Evolutionary conservation across 1,140 invertebrate genomes (phyloP).

Genomic region (Brachionus sp.): DNA sequence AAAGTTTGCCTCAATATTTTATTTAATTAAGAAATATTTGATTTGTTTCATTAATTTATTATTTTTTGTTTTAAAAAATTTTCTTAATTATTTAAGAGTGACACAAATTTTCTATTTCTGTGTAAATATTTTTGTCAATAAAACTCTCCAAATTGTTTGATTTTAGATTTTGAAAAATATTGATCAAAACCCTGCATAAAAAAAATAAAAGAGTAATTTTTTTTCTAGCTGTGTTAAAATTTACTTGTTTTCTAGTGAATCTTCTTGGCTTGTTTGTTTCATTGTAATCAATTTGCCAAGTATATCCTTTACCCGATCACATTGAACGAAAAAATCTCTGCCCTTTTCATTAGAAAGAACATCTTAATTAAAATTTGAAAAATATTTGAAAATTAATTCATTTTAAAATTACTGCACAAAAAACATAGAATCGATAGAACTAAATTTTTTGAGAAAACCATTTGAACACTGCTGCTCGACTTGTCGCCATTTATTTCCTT

Average conservation of each 20-base stretch:
- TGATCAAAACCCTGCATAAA: background rate
- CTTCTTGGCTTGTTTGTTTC: background rate
- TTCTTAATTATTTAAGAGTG: background rate
- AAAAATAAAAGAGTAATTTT: too few species aligned
- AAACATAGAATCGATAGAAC: constrained; percentile 8
- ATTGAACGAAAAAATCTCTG: background rate
- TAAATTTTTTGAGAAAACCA: constrained; percentile 6
- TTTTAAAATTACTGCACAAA: constrained; percentile 1
- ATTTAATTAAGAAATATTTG: too few species aligned
- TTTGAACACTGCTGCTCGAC: background rate
- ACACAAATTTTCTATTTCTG: background rate
- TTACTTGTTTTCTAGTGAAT: constrained; percentile 21
- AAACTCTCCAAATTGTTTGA: background rate
- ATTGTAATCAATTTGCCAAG: background rate
- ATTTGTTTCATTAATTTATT: too few species aligned
- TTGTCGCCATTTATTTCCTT: background rate
- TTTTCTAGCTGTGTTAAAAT: too few species aligned
- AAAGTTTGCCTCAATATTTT: too few species aligned
- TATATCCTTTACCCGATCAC: background rate
- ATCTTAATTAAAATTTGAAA: background rate
- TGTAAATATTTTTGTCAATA: background rate
- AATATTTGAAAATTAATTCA: background rate
- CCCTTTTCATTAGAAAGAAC: background rate
- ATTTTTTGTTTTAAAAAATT: too few species aligned
- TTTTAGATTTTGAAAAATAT: background rate